A percentile compares a stretch with the other conserved stretches of the same genome.
Evolutionary conservation across 2,797 vertebrate species (phyloP).

Genomic region (Loriculus beryllinus): DNA sequence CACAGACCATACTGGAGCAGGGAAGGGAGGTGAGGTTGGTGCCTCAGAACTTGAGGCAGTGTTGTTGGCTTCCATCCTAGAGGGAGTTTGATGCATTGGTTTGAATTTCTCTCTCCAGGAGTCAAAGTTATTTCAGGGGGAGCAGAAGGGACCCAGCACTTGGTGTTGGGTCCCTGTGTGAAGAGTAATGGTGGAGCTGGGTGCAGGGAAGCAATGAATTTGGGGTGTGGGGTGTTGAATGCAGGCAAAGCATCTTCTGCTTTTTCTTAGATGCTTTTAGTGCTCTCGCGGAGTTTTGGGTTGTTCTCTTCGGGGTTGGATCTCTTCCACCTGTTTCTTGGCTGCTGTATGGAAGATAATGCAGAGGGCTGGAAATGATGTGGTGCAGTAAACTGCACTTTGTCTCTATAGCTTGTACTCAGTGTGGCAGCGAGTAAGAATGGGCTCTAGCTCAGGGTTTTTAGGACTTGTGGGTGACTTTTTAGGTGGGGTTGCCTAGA

Average conservation of each 20-base stretch:
- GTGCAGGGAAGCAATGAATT: fast-evolving
- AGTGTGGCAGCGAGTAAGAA: background rate
- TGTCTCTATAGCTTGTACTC: background rate
- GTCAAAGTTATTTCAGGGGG: background rate
- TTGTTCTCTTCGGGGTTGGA: background rate
- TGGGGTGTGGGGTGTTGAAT: background rate
- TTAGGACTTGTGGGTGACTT: background rate
- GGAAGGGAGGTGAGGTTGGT: background rate
- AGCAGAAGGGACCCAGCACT: background rate
- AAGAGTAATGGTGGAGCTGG: fast-evolving
- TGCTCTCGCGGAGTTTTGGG: background rate
- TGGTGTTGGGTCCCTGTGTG: fast-evolving
- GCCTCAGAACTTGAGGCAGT: background rate
- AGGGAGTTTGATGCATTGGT: background rate
- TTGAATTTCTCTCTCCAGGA: background rate
- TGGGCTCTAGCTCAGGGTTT: background rate
- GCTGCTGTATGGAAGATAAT: fast-evolving
- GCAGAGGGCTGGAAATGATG: background rate
- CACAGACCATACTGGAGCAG: background rate
- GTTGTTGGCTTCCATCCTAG: background rate
- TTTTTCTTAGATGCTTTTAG: background rate
- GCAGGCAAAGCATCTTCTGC: background rate
- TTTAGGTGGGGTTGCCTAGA: background rate
- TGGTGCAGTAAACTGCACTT: background rate
- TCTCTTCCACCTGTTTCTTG: background rate